These are phyloP conservation scores for Neosilurus hyrtlii DNA, from an alignment of 2,797 vertebrate genomes.

Conservation along the genomic window DNA sequence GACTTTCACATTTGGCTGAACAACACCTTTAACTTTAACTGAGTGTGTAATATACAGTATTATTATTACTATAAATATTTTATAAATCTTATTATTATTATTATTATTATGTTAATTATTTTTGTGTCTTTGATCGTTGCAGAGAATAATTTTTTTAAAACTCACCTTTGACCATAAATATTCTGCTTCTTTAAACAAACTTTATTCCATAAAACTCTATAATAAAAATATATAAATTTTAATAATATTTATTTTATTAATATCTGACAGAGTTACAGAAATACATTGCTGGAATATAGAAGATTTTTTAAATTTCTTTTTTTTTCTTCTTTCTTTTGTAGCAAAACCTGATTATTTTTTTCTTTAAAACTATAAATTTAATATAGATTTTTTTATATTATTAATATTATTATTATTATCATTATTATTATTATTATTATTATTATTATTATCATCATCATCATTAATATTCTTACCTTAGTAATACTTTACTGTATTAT, in stretches of 20 bases:
- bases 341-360: too few relatives aligned
- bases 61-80: not conserved
- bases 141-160: not conserved
- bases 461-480: not conserved
- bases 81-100: not conserved
- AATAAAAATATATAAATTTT: not conserved
- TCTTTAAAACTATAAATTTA: too few relatives aligned
- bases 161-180: not conserved
- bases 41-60: not conserved
- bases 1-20: conserved; percentile 9
- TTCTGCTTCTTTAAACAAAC: not conserved
- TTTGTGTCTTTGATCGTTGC: not conserved
- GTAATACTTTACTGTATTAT: not conserved
- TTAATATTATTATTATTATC: not conserved
- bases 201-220: not conserved
- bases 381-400: too few relatives aligned
- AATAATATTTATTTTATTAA: too few relatives aligned
- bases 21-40: conserved; percentile 15
- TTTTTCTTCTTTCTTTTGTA: too few relatives aligned
- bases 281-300: too few relatives aligned
- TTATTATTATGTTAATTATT: not conserved
- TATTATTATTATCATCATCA: not conserved
- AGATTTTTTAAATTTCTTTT: too few relatives aligned
- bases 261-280: too few relatives aligned
- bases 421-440: not conserved